These are phyloP conservation scores for Pasiphila rectangulata DNA, from an alignment of 2,888 invertebrate genomes.

Conservation along the genomic window DNA sequence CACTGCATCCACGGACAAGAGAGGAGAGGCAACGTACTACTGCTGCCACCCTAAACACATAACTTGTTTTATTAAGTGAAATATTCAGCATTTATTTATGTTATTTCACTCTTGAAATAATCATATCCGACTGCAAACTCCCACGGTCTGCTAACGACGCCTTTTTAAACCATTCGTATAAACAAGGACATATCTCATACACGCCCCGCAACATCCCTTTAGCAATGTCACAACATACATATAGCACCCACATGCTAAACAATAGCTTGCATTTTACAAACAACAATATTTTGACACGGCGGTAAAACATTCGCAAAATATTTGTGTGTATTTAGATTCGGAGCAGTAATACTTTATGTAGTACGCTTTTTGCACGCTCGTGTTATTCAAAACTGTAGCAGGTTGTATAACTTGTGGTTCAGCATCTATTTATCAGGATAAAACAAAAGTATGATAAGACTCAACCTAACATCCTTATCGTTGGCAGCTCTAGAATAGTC, in stretches of 20 bases:
- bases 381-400: too few relatives aligned
- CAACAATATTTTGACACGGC: not conserved
- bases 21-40: too few relatives aligned
- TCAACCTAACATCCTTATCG: too few relatives aligned
- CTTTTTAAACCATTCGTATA: not conserved
- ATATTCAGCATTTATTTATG: not conserved
- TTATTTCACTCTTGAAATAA: not conserved
- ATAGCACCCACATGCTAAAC: constrained; percentile 6
- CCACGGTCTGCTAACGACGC: too few relatives aligned
- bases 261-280: constrained; percentile 13
- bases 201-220: constrained; percentile 6
- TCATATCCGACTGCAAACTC: too few relatives aligned
- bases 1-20: too few relatives aligned
- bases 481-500: too few relatives aligned
- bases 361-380: not conserved
- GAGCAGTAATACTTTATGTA: constrained; percentile 5
- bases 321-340: constrained; percentile 8
- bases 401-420: not conserved
- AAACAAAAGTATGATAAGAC: too few relatives aligned
- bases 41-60: too few relatives aligned
- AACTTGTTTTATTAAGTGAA: too few relatives aligned
- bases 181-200: constrained; percentile 2
- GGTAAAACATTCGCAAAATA: constrained; percentile 16
- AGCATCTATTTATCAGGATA: too few relatives aligned
- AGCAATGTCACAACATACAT: constrained; percentile 4